Conservation (phyloP, 2,888 invertebrate species). For the Drosophila atripex region DNA sequence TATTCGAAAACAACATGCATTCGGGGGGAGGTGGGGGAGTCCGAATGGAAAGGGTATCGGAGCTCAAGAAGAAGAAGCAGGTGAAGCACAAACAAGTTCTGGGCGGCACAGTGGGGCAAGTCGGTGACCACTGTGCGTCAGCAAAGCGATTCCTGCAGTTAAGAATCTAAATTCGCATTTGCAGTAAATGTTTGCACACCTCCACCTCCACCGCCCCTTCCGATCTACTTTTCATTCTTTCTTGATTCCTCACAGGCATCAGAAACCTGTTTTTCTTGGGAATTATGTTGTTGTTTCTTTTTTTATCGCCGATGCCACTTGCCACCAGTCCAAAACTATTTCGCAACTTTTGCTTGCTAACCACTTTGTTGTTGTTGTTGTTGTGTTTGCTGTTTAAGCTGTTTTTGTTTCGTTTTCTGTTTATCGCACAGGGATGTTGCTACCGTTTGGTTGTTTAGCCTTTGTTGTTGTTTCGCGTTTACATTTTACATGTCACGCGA, state of each 20-base stretch:
- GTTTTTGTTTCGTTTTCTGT: constrained; percentile 40
- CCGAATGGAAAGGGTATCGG: constrained; percentile 13
- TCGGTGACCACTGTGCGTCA: constrained; percentile 27
- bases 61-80: constrained; percentile 5
- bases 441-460: constrained; percentile 52
- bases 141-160: constrained; percentile 6
- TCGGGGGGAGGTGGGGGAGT: constrained; percentile 4
- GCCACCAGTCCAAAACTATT: constrained; percentile 43
- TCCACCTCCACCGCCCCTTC: constrained; percentile 9
- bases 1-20: constrained; percentile 42
- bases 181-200: constrained; percentile 24
- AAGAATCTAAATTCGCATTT: constrained; percentile 38
- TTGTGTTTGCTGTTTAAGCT: constrained; percentile 13
- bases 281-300: constrained; percentile 47
- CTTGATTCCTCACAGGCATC: constrained; percentile 15
- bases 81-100: constrained; percentile 40
- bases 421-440: constrained; percentile 45
- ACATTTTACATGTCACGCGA: constrained; percentile 42
- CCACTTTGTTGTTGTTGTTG: constrained; percentile 7
- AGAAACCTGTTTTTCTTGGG: constrained; percentile 69
- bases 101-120: constrained; percentile 31
- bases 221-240: constrained; percentile 10
- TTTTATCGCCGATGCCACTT: constrained; percentile 43
- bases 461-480: constrained; percentile 29
- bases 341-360: constrained; percentile 41